Conservation (phyloP, 2,888 invertebrate species). For the Autographa gamma region DNA sequence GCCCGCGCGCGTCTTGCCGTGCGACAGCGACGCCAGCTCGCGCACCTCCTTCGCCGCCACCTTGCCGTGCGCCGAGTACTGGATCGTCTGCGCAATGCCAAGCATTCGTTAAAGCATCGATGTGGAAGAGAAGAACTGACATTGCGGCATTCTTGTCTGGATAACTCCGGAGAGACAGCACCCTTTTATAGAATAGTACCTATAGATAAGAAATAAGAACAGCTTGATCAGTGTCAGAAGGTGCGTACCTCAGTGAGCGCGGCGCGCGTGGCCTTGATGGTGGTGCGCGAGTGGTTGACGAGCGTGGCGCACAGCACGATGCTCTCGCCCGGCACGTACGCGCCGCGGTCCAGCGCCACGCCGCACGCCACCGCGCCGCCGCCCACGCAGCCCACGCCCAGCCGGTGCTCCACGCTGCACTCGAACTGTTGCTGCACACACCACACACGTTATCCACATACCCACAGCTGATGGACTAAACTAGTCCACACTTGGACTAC, state of each 20-base stretch:
- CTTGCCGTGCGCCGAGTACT: conserved; percentile 95
- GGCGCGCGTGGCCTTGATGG: conserved; percentile 95
- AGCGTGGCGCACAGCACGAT: conserved; percentile 95
- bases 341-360: conserved; percentile 96
- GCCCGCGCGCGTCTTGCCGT: conserved; percentile 95
- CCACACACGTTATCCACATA: not conserved
- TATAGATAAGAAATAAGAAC: too few species aligned
- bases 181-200: too few species aligned
- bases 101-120: too few species aligned
- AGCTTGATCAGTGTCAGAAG: too few species aligned
- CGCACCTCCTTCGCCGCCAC: conserved; percentile 96
- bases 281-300: conserved; percentile 95
- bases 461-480: too few species aligned
- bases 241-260: conserved; percentile 89
- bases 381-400: conserved; percentile 96
- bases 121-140: too few species aligned
- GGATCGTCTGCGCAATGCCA: conserved; percentile 91
- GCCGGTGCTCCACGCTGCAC: conserved; percentile 96
- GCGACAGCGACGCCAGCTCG: conserved; percentile 93
- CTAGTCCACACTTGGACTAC: too few species aligned
- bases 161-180: too few species aligned
- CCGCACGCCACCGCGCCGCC: conserved; percentile 96
- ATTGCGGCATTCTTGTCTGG: too few species aligned
- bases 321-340: conserved; percentile 98
- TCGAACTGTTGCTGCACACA: conserved; percentile 91